Evolutionary conservation across 2,113 vertebrate species (phyloP).

Genomic region (Nannobrachium achirus): DNA sequence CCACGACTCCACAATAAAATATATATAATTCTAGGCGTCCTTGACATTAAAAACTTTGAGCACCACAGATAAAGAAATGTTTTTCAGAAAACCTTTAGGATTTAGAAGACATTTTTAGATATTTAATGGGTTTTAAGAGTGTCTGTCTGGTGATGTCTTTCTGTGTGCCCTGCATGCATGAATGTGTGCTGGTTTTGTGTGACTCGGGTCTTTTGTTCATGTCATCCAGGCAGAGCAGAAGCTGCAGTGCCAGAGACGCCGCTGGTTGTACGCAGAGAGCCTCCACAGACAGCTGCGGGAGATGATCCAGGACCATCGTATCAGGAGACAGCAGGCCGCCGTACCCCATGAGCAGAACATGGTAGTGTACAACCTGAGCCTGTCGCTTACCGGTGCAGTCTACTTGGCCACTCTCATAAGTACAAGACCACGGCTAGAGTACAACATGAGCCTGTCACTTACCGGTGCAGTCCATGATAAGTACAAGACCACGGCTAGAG

Average conservation of each 20-base stretch:
- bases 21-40: too few relatives aligned
- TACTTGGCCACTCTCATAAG: too few relatives aligned
- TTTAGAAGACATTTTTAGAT: too few relatives aligned
- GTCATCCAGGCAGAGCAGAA: slow-evolving; percentile 76
- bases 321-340: slow-evolving; percentile 70
- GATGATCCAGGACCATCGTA: slow-evolving; percentile 80
- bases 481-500: too few relatives aligned
- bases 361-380: slow-evolving; percentile 69
- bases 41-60: too few relatives aligned
- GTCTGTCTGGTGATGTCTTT: not conserved
- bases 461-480: too few relatives aligned
- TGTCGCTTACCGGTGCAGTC: not conserved
- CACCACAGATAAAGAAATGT: too few relatives aligned
- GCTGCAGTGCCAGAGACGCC: slow-evolving; percentile 74
- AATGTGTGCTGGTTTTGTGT: not conserved
- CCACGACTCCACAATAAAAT: too few relatives aligned
- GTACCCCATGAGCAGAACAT: slow-evolving; percentile 76
- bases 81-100: too few relatives aligned
- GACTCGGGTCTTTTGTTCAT: not conserved
- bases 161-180: too few relatives aligned
- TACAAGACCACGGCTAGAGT: not conserved
- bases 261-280: slow-evolving; percentile 82
- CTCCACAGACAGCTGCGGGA: slow-evolving; percentile 81
- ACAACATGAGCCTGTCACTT: too few relatives aligned
- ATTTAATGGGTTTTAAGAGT: too few relatives aligned